Percentiles rank a stretch among this genome's conserved stretches.
Evolutionary conservation across 1,140 invertebrate genomes (phyloP).

Genomic region (Diorhabda sublineata): DNA sequence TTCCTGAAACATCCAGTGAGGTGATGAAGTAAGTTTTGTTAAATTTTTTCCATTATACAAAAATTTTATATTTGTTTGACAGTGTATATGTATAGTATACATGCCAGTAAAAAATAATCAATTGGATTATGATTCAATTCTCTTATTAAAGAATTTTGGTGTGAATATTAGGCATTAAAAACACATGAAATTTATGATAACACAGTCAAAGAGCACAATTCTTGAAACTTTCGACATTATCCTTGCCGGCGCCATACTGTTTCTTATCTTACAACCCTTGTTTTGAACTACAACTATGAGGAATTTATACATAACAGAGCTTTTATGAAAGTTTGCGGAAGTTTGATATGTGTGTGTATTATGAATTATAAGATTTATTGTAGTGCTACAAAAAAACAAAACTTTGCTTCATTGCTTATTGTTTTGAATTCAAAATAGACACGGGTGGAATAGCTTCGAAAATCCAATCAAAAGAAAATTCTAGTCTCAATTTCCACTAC

Average conservation of each 20-base stretch:
- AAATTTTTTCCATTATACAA: too few species aligned
- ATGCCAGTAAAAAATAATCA: too few species aligned
- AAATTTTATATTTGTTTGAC: too few species aligned
- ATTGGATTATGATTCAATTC: background rate
- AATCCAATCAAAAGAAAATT: too few species aligned
- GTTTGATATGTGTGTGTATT: slow-evolving; percentile 1
- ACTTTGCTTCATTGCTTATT: background rate
- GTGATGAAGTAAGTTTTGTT: too few species aligned
- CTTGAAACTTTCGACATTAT: slow-evolving; percentile 2
- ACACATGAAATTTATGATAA: background rate
- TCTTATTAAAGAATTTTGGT: background rate
- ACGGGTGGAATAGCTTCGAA: too few species aligned
- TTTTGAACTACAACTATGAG: background rate
- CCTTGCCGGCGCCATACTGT: background rate
- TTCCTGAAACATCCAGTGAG: too few species aligned
- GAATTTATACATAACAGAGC: background rate
- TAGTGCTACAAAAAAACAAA: background rate
- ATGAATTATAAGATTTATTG: slow-evolving; percentile 1
- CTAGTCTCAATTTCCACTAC: too few species aligned
- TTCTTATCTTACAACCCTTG: slow-evolving; percentile 2
- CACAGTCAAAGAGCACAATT: background rate
- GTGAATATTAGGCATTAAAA: background rate
- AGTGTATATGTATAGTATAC: too few species aligned
- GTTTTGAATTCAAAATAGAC: background rate
- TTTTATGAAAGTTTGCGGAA: background rate